Evolutionary conservation across 2,113 vertebrate genomes (phyloP).

Genomic region (Sitta europaea): DNA sequence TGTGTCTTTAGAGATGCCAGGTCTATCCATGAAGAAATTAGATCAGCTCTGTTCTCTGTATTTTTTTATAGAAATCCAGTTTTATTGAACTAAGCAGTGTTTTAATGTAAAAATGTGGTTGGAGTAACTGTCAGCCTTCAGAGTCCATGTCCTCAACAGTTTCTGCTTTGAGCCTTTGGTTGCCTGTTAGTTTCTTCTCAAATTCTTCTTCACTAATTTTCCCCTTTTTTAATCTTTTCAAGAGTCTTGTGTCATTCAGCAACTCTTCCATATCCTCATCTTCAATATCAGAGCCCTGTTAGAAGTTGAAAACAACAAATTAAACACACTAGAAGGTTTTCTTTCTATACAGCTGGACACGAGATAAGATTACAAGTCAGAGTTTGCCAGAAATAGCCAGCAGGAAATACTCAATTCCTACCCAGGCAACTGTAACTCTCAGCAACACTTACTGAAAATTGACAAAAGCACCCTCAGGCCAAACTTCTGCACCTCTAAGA

Average conservation of each 20-base stretch:
- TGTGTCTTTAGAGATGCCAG: neutral
- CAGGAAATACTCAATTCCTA: neutral
- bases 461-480: neutral
- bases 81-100: slow-evolving; percentile 7
- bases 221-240: slow-evolving; percentile 90
- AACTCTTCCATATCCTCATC: slow-evolving; percentile 88
- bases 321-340: neutral
- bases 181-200: slow-evolving; percentile 78
- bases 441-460: neutral
- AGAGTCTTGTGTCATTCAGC: slow-evolving; percentile 87
- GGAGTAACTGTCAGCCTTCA: neutral
- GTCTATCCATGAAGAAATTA: neutral
- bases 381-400: neutral
- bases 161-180: neutral
- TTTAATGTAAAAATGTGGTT: neutral
- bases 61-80: neutral
- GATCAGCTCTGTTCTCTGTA: neutral
- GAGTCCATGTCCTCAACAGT: neutral
- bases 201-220: slow-evolving; percentile 91
- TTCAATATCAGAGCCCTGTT: slow-evolving; percentile 83
- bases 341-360: neutral
- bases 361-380: neutral
- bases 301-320: neutral
- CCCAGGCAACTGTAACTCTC: neutral
- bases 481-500: neutral